Evolutionary conservation across 2,888 invertebrate genomes (phyloP), one percentile per base, ranked within the genome.

Genomic region (Panopea generosa): DNA sequence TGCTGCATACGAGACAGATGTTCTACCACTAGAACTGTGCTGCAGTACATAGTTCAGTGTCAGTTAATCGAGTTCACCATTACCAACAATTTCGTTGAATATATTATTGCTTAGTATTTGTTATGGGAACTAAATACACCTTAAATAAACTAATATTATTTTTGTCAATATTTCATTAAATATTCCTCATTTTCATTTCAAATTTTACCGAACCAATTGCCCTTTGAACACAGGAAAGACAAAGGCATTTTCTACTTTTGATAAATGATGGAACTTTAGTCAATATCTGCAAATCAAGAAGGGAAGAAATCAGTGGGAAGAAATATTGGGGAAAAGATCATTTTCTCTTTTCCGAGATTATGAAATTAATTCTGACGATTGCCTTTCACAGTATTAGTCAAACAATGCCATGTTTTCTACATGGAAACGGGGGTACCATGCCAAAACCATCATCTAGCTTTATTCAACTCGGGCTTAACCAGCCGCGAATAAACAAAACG

Each of bases 331-430:
- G 62, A 75, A 79, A 70, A 66, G 75, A 79, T 79, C 72, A 75
- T 79, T 75, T 76, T 78, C 78, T 74, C 78, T 66, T 78, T 73
- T 60, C 49, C 66, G 56, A 78, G 78, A 78, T 78, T 78, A 78
- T 78, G 78, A 78, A 78, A 78, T 74, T 78, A 78, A 78, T 78
- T 78, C 78, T 68, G 50, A 69, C 67, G 78, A 78, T 78, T 78
- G 74, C 70, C 63, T 78, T 74, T 60, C 70, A 55, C 71, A 67
- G 71, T 68, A 57, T 66, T 74, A 69, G 70, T 78, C 78, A 78
- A 78, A 74, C 78, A 78, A 78, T 67, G 74, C 63, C 67, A 59
- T 62, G 67, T 78, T 70, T 61, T 69, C 69, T 78, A 68, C 77
- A 74, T 66, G 57, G 63, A 62, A 57, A 27, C 67, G 61, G 62